Evolutionary conservation across 2,113 vertebrate genomes (phyloP), one percentile per base, ranked within the genome.

Genomic region (Salminus brasiliensis): DNA sequence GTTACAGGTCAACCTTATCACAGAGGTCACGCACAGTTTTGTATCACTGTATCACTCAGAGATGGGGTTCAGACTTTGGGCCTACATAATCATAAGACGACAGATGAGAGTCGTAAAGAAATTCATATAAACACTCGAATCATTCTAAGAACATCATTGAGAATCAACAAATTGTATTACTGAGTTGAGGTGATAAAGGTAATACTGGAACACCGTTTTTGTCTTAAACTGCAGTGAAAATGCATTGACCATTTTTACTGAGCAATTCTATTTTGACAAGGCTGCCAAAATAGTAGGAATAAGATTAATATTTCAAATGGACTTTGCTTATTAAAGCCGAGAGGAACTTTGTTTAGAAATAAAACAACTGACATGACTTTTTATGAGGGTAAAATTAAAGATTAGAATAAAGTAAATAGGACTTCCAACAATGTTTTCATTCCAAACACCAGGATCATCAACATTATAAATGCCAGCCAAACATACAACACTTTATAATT

Each of bases 21-120:
- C 79, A 85, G 80, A 85, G 87, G 75, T 84, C 81, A 86, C 78
- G 32, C 82, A 80, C 76, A 85, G 78, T 4, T 11, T 25, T 78
- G n/a, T 29, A 39, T 69, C 45, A 62, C n/a, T 81, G 72, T 49
- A 55, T 83, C 83, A 63, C 85, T 82, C 79, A 34, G 68, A 67
- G 34, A 16, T 21, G 27, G 70, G 13, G 11, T 45, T 72, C 11
- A 29, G 62, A 65, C 62, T 65, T n/a, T 23, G 21, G 34, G 62
- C 9, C 16, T 8, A 66, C 6, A 39, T 66, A 21, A 6, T 16
- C 21, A 52, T 63, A 32, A 36, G 1, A 23, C 23, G 32, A 65
- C 12, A 32, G 12, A 30, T 4, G 25, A 29, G 27, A 30, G 57
- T 21, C 1, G 53, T 3, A 30, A 60, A 30, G 30, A 15, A 4